Percentiles rank a stretch among this genome's conserved stretches.
phyloP scores from a whole-genome alignment of 1,140 invertebrate genomes.

The Marisa cornuarietis region DNA sequence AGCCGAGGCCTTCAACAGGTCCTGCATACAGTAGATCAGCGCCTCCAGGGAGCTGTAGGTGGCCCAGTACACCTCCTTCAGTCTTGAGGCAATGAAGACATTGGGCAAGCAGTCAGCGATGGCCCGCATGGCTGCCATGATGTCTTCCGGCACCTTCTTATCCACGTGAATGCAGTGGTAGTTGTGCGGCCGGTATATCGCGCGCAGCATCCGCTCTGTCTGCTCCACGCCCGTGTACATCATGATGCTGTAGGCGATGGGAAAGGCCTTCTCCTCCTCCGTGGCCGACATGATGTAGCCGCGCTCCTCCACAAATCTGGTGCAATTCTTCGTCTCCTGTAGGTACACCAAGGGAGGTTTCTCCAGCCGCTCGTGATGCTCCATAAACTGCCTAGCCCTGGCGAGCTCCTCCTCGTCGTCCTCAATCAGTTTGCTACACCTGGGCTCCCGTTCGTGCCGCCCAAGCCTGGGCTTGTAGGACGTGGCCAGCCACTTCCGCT shows the following conservation, averaged over 20 bases:
- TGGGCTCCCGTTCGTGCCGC: not conserved
- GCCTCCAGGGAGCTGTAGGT: conserved; percentile 41
- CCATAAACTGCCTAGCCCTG: not conserved
- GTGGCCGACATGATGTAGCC: conserved; percentile 39
- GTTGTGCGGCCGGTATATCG: conserved; percentile 61
- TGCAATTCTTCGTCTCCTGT: conserved; percentile 33
- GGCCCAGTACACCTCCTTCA: conserved; percentile 40
- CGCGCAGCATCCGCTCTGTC: conserved; percentile 53
- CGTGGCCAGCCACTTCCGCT: not conserved
- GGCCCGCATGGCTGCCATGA: conserved; percentile 32
- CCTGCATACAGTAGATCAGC: conserved; percentile 44
- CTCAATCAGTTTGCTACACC: not conserved
- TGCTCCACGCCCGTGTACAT: conserved; percentile 58
- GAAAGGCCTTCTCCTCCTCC: conserved; percentile 45
- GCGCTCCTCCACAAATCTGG: conserved; percentile 30
- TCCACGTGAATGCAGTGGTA: conserved; percentile 64
- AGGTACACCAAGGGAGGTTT: conserved; percentile 9
- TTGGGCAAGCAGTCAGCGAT: conserved; percentile 51
- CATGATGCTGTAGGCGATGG: conserved; percentile 52
- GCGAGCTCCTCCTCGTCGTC: not conserved
- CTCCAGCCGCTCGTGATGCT: not conserved
- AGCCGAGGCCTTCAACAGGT: conserved; percentile 27
- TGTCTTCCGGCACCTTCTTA: conserved; percentile 29
- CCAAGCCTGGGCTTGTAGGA: not conserved
- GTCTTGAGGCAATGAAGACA: conserved; percentile 46